These are phyloP conservation scores for Uropetala carovei DNA, from an alignment of 2,888 invertebrate genomes.

Conservation along the genomic window DNA sequence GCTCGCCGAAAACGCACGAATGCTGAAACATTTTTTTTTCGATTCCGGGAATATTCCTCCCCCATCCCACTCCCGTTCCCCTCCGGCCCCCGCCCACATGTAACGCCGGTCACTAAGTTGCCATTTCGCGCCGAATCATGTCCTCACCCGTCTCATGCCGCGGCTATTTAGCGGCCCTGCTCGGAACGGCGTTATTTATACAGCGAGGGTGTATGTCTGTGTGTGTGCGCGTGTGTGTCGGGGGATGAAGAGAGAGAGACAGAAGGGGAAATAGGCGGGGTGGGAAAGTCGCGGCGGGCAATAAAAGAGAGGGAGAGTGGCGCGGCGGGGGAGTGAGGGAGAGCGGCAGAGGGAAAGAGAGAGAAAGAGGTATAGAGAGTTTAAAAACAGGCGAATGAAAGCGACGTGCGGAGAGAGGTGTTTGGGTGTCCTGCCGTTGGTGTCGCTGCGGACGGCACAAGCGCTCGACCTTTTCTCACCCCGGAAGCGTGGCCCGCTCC, in stretches of 20 bases:
- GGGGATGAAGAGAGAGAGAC: background rate
- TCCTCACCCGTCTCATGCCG: constrained; percentile 40
- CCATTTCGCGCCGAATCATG: constrained; percentile 48
- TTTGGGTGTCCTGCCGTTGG: constrained; percentile 22
- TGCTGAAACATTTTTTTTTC: too few relatives aligned
- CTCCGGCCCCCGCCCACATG: background rate
- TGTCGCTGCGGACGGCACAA: constrained; percentile 25
- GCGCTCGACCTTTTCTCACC: constrained; percentile 46
- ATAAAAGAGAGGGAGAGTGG: background rate
- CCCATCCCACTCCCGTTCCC: background rate
- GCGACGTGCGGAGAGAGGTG: background rate
- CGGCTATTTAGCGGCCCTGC: constrained; percentile 2
- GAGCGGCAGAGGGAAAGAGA: background rate
- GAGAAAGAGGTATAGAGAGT: background rate
- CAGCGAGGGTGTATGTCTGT: background rate
- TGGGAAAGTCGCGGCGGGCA: background rate
- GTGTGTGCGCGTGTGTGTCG: background rate
- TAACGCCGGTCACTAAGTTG: constrained; percentile 32
- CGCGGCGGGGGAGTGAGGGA: background rate
- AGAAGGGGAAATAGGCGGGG: background rate
- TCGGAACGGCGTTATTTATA: background rate
- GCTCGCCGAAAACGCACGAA: too few relatives aligned
- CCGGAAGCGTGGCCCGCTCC: constrained; percentile 47
- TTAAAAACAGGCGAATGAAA: constrained; percentile 14
- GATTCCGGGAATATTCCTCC: background rate